A percentile compares a stretch with the other conserved stretches of the same genome.
Conservation (phyloP, 2,797 vertebrate species). For the Rallus crepitans region DNA sequence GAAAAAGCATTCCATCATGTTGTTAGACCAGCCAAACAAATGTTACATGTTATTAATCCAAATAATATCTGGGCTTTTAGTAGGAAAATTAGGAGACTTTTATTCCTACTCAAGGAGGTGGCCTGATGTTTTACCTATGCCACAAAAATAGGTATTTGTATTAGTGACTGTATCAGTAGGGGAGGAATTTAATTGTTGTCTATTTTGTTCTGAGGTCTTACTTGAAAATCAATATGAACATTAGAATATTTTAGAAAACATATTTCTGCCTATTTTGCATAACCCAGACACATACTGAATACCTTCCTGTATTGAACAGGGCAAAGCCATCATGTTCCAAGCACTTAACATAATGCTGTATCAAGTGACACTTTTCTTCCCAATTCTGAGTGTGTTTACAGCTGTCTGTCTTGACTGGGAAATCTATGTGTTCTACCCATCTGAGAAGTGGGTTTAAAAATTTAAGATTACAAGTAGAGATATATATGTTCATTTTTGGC, state of each 20-base stretch:
- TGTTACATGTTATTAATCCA: conserved; percentile 27
- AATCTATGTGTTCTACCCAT: background rate
- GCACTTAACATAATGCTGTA: accelerated
- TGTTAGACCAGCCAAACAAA: conserved; percentile 34
- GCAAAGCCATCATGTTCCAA: background rate
- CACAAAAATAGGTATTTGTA: background rate
- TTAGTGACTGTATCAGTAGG: background rate
- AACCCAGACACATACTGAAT: background rate
- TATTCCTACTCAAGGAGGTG: background rate
- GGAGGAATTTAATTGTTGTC: background rate
- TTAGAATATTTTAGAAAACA: background rate
- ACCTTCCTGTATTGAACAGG: background rate
- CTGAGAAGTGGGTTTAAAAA: background rate
- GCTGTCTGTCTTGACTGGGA: background rate
- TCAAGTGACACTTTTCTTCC: background rate
- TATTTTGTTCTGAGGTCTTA: background rate
- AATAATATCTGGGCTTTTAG: background rate
- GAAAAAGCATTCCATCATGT: conserved; percentile 33
- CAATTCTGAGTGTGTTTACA: background rate
- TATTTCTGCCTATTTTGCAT: background rate
- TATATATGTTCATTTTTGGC: background rate
- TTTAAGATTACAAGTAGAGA: background rate
- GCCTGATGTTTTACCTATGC: background rate
- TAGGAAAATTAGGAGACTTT: background rate
- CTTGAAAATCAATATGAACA: background rate